Evolutionary conservation across 2,113 vertebrate genomes (phyloP).

Genomic region (Oreochromis niloticus): DNA sequence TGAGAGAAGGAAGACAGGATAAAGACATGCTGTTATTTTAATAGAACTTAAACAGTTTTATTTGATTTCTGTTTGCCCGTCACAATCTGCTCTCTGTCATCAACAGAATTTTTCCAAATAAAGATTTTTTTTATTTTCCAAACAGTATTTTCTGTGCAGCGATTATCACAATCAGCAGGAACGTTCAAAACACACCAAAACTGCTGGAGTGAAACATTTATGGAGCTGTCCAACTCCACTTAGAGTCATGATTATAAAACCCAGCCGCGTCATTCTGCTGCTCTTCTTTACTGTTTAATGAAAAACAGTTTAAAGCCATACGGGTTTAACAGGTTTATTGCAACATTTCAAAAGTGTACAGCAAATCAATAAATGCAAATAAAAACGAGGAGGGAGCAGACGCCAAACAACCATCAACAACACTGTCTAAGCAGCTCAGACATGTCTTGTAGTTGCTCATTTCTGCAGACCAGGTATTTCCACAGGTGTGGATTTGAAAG

Average conservation of each 20-base stretch:
- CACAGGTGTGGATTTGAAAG: background rate
- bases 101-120: background rate
- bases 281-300: background rate
- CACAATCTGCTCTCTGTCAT: background rate
- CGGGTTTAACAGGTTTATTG: background rate
- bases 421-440: background rate
- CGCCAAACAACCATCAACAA: background rate
- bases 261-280: background rate
- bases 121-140: background rate
- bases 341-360: background rate
- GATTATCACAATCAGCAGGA: background rate
- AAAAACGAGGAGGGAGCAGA: background rate
- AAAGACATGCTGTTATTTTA: background rate
- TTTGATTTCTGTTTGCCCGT: background rate
- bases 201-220: background rate
- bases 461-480: background rate
- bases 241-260: background rate
- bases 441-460: background rate
- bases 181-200: background rate
- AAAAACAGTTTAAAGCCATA: background rate
- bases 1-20: background rate
- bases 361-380: background rate
- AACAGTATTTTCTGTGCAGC: background rate
- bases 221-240: background rate
- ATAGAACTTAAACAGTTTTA: background rate